A percentile compares a stretch with the other conserved stretches of the same genome.
Evolutionary conservation across 2,888 invertebrate genomes (phyloP).

Genomic region (Cerceris ruficornis): DNA sequence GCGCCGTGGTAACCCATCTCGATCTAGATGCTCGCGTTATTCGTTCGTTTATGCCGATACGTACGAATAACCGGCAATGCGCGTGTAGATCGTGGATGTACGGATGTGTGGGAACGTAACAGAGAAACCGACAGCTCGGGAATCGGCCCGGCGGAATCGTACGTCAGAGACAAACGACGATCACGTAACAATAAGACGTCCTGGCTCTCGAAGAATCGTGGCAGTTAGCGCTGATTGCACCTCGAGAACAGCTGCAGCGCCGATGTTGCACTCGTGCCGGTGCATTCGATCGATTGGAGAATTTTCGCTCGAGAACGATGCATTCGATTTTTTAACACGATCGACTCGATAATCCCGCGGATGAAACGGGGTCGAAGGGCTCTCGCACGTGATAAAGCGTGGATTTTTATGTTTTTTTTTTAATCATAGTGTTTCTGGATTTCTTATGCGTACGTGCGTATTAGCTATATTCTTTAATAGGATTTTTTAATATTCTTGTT

Average conservation of each 20-base stretch:
- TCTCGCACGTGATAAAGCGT: no score
- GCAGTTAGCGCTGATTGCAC: constrained; percentile 74
- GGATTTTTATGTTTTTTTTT: no score
- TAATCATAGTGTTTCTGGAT: no score
- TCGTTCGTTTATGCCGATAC: constrained; percentile 20
- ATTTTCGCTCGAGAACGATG: constrained; percentile 22
- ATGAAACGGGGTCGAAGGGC: constrained; percentile 8
- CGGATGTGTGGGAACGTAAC: constrained; percentile 49
- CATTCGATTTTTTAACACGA: no score
- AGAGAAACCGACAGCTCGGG: constrained; percentile 32
- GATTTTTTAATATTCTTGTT: no score
- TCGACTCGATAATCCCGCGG: background rate
- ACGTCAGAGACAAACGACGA: constrained; percentile 75
- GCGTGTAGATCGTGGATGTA: background rate
- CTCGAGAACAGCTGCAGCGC: constrained; percentile 53
- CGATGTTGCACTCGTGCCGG: constrained; percentile 23
- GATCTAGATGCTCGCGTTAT: constrained; percentile 50
- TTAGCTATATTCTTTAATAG: no score
- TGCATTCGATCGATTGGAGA: constrained; percentile 40
- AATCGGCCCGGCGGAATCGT: constrained; percentile 43
- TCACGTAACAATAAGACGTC: constrained; percentile 74
- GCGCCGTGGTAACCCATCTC: constrained; percentile 37
- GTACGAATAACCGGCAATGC: background rate
- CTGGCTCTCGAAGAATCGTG: constrained; percentile 66
- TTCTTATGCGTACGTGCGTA: no score